These are phyloP conservation scores for Myrmecophaga tridactyla DNA, from an alignment of 2,113 vertebrate genomes.

Conservation along the genomic window DNA sequence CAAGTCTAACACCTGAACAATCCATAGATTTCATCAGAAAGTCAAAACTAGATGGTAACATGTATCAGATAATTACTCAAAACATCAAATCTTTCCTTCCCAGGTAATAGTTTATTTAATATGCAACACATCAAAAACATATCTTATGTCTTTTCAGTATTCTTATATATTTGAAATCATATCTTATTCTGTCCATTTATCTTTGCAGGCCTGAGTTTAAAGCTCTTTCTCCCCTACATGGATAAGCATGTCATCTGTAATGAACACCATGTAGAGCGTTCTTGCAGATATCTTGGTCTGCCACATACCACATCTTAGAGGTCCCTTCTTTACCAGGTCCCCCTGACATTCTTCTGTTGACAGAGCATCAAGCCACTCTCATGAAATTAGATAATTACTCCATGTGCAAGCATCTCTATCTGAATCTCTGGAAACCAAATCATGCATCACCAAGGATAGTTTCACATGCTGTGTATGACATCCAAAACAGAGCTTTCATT, in stretches of 20 bases:
- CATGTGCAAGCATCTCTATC: not conserved
- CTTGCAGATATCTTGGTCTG: not conserved
- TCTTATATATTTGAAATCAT: not conserved
- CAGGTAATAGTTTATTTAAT: not conserved
- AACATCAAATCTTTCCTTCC: not conserved
- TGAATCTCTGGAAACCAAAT: constrained; percentile 5
- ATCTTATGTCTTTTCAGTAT: not conserved
- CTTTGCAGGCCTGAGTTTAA: not conserved
- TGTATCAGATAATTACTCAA: not conserved
- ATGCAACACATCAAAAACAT: not conserved
- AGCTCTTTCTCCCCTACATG: not conserved
- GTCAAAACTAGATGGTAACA: not conserved
- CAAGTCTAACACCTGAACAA: not conserved
- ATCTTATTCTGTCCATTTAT: not conserved
- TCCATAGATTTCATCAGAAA: not conserved
- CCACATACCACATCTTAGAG: not conserved
- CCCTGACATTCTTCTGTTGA: not conserved
- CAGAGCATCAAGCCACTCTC: not conserved
- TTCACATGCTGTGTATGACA: not conserved
- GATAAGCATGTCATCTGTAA: not conserved
- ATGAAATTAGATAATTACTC: not conserved
- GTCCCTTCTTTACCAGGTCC: not conserved
- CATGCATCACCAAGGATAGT: not conserved
- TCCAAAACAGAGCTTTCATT: not conserved
- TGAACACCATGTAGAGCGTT: not conserved